Evolutionary conservation across 1,140 invertebrate genomes (phyloP), one percentile per base, ranked within the genome.

Genomic region (Zaprionus tsacasi): DNA sequence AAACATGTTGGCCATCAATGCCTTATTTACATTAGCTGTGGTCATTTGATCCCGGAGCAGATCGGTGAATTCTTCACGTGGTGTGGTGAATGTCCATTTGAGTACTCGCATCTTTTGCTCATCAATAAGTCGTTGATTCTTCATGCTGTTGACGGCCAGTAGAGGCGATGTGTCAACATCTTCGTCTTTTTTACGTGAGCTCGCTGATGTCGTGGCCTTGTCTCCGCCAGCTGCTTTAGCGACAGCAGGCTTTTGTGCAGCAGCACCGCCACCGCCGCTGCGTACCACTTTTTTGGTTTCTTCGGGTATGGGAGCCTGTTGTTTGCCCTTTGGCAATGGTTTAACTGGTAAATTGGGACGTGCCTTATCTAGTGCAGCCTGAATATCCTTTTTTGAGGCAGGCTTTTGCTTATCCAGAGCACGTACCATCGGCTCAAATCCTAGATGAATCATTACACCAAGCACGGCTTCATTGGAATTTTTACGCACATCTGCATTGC

Each of bases 51-150:
- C 96, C 80, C 96, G 96, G 12, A 99, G 93, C 68, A 99, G 94
- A 33, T 99, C 97, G 17, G 98, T 96, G 93, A 99, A 99, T 89
- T 99, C 99, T 90, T 97, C 96, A 33, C 98, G 94, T 0, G 98
- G 98, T 0, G 96, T 95, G 0, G 96, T 96, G 85, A 99, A 99
- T 89, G 99, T 99, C 99, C 99, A 99, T 93, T 99, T 98, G 3
- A 99, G 93, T 1, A 96, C 95, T 91, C 98, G 98, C 27, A 99
- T 93, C 93, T 97, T 97, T 82, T 98, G 97, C 91, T 99, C 98
- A 91, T 99, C 98, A 21, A 97, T 96, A 33, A 97, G 95, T 52
- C 98, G 94, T 92, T 98, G 97, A 92, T 98, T 97, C 92, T 99
- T 99, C 21, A 97, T 93, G 82, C 96, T 97, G 90, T 98, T 98